A percentile compares a stretch with the other conserved stretches of the same genome.
Conservation (phyloP, 2,888 invertebrate species). For the Cataglyphis cursor region DNA sequence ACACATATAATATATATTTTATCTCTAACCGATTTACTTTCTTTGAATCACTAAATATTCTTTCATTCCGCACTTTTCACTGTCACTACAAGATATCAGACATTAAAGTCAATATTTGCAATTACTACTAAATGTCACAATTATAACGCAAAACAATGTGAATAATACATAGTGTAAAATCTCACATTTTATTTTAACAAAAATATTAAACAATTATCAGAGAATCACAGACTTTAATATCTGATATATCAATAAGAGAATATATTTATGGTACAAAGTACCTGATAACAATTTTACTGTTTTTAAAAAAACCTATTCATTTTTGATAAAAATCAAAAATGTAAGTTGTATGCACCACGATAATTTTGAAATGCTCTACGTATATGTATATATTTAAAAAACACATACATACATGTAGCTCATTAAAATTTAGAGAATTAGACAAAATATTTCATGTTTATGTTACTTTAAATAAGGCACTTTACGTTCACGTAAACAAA, state of each 20-base stretch:
- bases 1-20: conserved; percentile 8
- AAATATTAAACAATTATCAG: conserved; percentile 3
- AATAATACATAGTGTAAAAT: background rate
- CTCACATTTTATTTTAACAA: background rate
- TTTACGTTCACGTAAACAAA: conserved; percentile 32
- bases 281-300: background rate
- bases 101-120: background rate
- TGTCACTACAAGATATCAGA: background rate
- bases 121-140: background rate
- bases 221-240: conserved; percentile 1
- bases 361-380: conserved; percentile 21
- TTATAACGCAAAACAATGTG: background rate
- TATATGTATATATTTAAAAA: conserved; percentile 50
- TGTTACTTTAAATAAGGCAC: conserved; percentile 68
- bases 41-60: background rate
- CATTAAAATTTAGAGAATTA: conserved; percentile 27
- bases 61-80: background rate
- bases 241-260: background rate
- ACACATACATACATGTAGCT: conserved; percentile 4
- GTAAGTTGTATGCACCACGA: conserved; percentile 16
- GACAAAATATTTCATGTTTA: conserved; percentile 21
- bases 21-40: conserved; percentile 17
- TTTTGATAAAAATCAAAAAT: conserved; percentile 5
- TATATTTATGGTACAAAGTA: background rate
- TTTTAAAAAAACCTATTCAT: background rate